Evolutionary conservation across 2,888 invertebrate genomes (phyloP).

Genomic region (Dynastes hyllus): DNA sequence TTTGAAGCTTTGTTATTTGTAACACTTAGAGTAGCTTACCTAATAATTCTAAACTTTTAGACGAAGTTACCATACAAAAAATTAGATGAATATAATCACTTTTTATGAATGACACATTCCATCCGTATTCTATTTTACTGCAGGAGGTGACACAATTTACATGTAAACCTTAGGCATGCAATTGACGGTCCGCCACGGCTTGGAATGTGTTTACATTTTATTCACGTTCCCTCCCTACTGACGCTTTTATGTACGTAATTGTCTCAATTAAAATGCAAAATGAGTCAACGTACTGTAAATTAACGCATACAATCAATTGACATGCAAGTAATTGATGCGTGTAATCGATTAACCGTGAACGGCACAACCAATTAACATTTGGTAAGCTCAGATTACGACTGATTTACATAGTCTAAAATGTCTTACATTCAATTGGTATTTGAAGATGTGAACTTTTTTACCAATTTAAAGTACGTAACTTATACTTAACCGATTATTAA

Average conservation of each 20-base stretch:
- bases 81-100: no score
- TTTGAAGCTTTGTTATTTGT: no score
- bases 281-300: conserved; percentile 31
- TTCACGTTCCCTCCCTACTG: background rate
- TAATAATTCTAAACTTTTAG: no score
- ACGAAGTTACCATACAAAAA: no score
- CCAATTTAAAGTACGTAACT: background rate
- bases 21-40: no score
- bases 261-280: conserved; percentile 11
- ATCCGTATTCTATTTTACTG: no score
- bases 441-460: background rate
- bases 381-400: conserved; percentile 6
- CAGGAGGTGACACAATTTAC: background rate
- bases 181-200: background rate
- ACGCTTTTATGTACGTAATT: conserved; percentile 11
- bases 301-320: conserved; percentile 14
- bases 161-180: background rate
- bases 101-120: no score
- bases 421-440: background rate
- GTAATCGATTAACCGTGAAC: conserved; percentile 22
- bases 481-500: background rate
- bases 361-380: background rate
- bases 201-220: background rate
- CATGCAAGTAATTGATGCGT: conserved; percentile 15
- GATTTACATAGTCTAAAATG: background rate